Evolutionary conservation across 2,888 invertebrate species (phyloP), one percentile per base, ranked within the genome.

Genomic region (Drosophila paucipuncta): DNA sequence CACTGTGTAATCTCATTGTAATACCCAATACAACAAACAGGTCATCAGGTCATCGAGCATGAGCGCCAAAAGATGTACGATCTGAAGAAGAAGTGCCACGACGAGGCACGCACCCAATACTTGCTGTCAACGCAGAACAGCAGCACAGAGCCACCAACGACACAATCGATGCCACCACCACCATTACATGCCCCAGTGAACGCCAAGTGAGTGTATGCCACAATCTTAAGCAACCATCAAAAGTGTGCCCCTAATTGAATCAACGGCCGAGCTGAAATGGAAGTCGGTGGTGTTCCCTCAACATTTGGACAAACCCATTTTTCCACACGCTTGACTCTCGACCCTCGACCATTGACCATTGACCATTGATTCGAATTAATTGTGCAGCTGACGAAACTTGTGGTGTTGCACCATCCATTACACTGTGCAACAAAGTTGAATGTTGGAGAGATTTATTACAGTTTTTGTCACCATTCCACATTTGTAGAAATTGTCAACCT

Each of bases 31-130:
- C 25, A 47, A 7, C 49, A 2, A 28, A 28, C 71, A 98, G 98
- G 98, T 73, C 97, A 97, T 85, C 96, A 97, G 94, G 97, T 98
- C 76, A 98, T 98, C 89, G 98, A 98, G 91, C 97, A 98, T 91
- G 98, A 98, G 93, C 94, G 97, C 47, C 96, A 97, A 83, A 96
- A 98, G 87, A 97, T 98, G 82, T 95, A 96, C 72, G 98, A 97
- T 89, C 93, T 98, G 65, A 98, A 98, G 91, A 95, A 97, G 81
- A 95, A 97, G 55, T 97, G 97, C 0, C 98, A 98, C 90, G 96
- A 97, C 92, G 98, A 98, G 93, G 98, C 98, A 4, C 96, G 97
- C 78, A 97, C 96, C 28, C 96, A 97, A 82, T 98, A 98, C 97
- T 97, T 98, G 78, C 97, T 97, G 54, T 92, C 91, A 57, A 83